phyloP scores from a whole-genome alignment of 2,797 vertebrate genomes.

The Pseudotriccus pelzelni region DNA sequence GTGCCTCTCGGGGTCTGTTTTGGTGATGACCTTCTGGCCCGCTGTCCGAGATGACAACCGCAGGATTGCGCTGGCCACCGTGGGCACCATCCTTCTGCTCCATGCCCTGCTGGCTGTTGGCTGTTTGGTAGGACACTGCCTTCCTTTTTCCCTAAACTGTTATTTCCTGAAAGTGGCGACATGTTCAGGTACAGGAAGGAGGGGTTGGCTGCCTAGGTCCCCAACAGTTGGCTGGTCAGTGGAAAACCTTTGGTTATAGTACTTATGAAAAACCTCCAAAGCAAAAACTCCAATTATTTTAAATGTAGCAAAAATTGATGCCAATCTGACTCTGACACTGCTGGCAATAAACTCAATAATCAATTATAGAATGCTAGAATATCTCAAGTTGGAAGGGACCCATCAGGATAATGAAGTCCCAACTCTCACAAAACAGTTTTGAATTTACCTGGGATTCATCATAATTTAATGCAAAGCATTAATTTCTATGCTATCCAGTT shows the following conservation, averaged over 20 bases:
- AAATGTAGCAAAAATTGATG: not conserved
- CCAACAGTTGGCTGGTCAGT: not conserved
- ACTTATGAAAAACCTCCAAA: not conserved
- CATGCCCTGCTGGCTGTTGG: constrained; percentile 90
- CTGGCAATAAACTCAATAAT: not conserved
- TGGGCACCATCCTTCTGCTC: constrained; percentile 81
- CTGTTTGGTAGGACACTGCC: constrained; percentile 84
- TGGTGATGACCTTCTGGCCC: constrained; percentile 94
- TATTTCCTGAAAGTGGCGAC: not conserved
- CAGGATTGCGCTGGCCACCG: constrained; percentile 80
- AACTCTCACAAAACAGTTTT: not conserved
- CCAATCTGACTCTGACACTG: not conserved
- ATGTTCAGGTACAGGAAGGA: not conserved
- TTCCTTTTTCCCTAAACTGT: not conserved
- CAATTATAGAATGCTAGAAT: not conserved
- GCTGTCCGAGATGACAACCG: constrained; percentile 90
- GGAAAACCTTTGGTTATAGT: not conserved
- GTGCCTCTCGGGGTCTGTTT: constrained; percentile 89
- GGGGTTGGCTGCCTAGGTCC: not conserved
- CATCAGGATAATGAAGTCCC: not conserved
- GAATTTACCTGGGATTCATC: not conserved
- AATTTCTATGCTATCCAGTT: not conserved
- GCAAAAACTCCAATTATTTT: not conserved
- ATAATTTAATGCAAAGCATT: not conserved
- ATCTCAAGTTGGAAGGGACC: not conserved